Base-by-base conservation (phyloP, 1,140 invertebrate species). In the Euwallacea similis region DNA sequence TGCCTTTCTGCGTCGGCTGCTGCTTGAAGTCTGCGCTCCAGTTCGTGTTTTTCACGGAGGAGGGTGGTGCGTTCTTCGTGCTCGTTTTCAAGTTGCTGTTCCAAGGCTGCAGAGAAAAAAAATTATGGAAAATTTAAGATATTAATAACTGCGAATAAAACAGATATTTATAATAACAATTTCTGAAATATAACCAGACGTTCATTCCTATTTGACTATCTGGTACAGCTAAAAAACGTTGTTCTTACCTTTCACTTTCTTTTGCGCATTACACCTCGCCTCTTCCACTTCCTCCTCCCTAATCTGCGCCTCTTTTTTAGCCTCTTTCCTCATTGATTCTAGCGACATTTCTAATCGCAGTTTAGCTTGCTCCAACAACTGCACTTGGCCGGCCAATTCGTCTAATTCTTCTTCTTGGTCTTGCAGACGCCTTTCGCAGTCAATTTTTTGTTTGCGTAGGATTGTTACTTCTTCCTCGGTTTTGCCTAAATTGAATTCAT, bases 401-500 rank as follows among this genome's bases (percentile, higher is more conserved):
- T 98, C 96, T 33, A 98, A 83, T 79, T 98, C 96, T 81, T 98
- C 96, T 77, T 98, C 95, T 84, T 97, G 95, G 78, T 98, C 95
- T 77, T 94, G 91, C 4, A 90, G 81, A 71, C 93, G 91, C 43
- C 90, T 86, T 78, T 97, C 94, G n/a, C 95, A 84, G 60, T 97
- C 95, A 77, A 93, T 89, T 78, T 95, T 95, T 0, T 88, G 87
- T 76, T 93, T 90, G 69, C 94, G 90, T 70, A 97, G 82, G 33
- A 88, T 84, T 0, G 90, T 89, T 11, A 95, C 87, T 83, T 97
- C 95, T 78, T 95, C 92, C 72, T 96, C 95, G 0, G 91, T 93
- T 78, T 91, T 92, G 2, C 67, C 67, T 69, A 44, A 21, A 41
- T 16, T 15, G 33, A 33, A 2, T 7, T 47, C 11, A 11, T 13